Base-by-base conservation (phyloP, 2,888 invertebrate genomes). In the Tetramorium bicarinatum region DNA sequence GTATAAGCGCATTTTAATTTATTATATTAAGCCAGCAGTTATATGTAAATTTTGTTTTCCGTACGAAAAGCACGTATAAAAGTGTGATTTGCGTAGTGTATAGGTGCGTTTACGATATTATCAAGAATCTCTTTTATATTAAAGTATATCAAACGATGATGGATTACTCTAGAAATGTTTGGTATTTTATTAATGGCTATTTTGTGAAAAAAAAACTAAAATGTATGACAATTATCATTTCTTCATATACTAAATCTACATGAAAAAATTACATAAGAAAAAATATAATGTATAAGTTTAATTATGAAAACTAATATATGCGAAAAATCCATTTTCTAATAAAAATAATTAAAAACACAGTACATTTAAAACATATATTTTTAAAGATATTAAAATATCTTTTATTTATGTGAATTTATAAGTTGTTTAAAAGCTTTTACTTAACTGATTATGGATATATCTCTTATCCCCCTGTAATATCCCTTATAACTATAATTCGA, bases 1-100 rank as follows among this genome's bases (percentile, higher is more conserved):
- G 21, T 29, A 83, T 92, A 91, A 92, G 87, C 89, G 91, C 82
- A 90, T 91, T 93, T 92, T 92, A 91, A 91, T 91, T 90, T 93
- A 92, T 93, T 92, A 92, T 89, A 88, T 83, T 86, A 82, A 88
- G 76, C 88, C 84, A 72, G 49, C 71, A 34, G 29, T 34, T 49
- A 15, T 49, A 15, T 72, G 72, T 80, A 80, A 75, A 84, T 82
- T 84, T 83, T 81, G 72, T 77, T 83, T 76, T 61, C 56, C 34
- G 59, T 71, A 59, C 52, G 67, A 71, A 80, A 74, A 34, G 44
- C 67, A 67, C 44, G 18, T 49, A 74, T 9, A 81, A 82, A 75
- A 82, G 59, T 74, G n/a, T 34, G n/a, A 59, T 72, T 21, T 34
- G 15, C 6, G 1, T 47, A 29, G 34, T 34, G 13, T 25, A 21